Percentiles rank a stretch among this genome's conserved stretches.
Conservation (phyloP, 2,113 vertebrate species). For the Ictidomys tridecemlineatus region DNA sequence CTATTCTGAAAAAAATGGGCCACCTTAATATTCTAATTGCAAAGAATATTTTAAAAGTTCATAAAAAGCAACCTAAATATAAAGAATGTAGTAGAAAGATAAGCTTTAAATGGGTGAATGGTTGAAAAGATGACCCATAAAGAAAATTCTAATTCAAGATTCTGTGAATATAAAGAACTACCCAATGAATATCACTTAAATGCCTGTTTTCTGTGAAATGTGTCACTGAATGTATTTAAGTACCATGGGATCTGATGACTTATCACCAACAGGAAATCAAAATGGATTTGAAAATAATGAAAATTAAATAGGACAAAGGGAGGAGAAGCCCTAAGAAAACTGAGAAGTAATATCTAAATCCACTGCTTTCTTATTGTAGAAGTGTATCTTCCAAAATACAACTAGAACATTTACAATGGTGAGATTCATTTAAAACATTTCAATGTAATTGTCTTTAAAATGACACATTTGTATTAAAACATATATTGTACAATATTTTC, state of each 20-base stretch:
- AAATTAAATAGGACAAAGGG: neutral
- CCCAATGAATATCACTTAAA: neutral
- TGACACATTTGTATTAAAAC: neutral
- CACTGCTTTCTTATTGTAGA: conserved; percentile 10
- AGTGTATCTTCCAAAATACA: neutral
- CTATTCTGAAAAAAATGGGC: neutral
- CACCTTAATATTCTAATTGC: conserved; percentile 17
- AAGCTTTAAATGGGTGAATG: neutral
- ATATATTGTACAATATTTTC: neutral
- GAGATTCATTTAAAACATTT: neutral
- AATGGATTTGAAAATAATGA: neutral
- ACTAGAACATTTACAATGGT: neutral
- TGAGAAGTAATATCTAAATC: neutral
- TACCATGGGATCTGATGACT: neutral
- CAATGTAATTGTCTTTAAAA: neutral
- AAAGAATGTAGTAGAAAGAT: neutral
- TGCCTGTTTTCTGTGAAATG: neutral
- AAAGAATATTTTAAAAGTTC: conserved; percentile 42
- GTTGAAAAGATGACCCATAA: neutral
- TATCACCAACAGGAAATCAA: neutral
- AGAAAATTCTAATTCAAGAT: neutral
- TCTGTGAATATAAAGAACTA: conserved; percentile 11
- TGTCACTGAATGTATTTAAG: neutral
- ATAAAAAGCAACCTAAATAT: neutral
- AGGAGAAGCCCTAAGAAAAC: neutral